Base-by-base conservation (phyloP, 2,113 vertebrate genomes). In the Lichenostomus cassidix region DNA sequence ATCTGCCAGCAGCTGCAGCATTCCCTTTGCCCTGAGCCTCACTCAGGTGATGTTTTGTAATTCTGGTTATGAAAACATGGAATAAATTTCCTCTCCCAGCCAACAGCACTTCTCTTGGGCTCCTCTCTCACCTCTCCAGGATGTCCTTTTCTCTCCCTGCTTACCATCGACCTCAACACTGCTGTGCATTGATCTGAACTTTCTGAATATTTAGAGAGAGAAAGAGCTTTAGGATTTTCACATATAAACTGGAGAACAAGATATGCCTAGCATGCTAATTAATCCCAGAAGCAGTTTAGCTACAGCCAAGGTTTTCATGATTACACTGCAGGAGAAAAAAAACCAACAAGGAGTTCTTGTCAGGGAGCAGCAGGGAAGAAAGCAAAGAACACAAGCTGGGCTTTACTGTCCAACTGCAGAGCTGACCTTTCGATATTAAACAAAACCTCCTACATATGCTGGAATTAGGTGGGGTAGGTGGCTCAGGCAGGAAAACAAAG, bases 371-470 rank as follows among this genome's bases (percentile, higher is more conserved):
- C 79, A 83, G 55, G 33, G 42, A 71, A 33, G 52, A 70, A 87
- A 91, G 85, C 84, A 89, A 89, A 77, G 33, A 81, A 6, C 79
- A 73, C 82, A 92, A 85, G 44, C 44, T 85, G 65, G 58, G 25
- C 79, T 87, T 71, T 75, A 56, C 44, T 60, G 78, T 63, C 87
- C 11, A 2, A 5, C 74, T 85, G 92, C 56, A 76, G 68, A 50
- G 5, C 27, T 95, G 85, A 93, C 92, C 85, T 96, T 95, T 94
- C 58, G 27, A 12, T 76, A 90, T 68, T 83, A 76, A 91, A 49
- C 41, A 87, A 90, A 79, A 60, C 31, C 65, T 90, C 60, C 74
- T 69, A 49, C 49, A 41, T 55, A 60, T 39, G 46, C 79, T 80
- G 41, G 22, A 76, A 39, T 79, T 80, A 31, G 15, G 25, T 63